Evolutionary conservation across 2,797 vertebrate genomes (phyloP).

Genomic region (Chlorospingus semifuscus): DNA sequence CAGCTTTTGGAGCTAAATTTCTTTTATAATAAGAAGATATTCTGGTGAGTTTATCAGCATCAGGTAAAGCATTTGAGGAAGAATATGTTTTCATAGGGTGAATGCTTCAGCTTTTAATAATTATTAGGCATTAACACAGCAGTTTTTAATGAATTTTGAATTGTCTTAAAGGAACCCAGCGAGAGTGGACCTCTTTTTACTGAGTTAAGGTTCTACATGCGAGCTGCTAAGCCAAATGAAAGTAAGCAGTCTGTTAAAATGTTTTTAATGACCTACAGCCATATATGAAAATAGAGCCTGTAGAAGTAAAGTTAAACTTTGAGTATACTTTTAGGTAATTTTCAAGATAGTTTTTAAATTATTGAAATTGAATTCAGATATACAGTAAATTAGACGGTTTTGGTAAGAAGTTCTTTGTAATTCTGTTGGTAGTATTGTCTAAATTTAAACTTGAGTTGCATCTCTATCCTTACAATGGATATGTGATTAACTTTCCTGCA

Average conservation of each 20-base stretch:
- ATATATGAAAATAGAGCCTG: neutral
- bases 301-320: neutral
- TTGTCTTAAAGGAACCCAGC: constrained; percentile 88
- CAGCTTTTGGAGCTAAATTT: neutral
- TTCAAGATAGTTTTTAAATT: neutral
- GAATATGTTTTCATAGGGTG: neutral
- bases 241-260: constrained; percentile 80
- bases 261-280: constrained; percentile 3
- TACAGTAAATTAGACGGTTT: neutral
- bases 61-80: neutral
- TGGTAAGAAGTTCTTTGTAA: neutral
- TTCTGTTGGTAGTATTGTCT: neutral
- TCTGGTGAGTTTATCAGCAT: neutral
- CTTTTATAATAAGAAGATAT: neutral
- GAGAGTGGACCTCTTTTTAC: constrained; percentile 96
- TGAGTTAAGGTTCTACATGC: constrained; percentile 95
- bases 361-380: neutral
- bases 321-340: neutral
- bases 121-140: neutral
- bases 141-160: constrained; percentile 47
- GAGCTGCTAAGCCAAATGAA: constrained; percentile 92
- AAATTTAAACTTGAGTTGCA: neutral
- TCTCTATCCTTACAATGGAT: neutral
- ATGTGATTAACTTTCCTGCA: neutral
- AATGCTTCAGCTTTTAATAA: neutral